Conservation (phyloP, 1,140 invertebrate genomes). For the Aradophagus sp. region DNA sequence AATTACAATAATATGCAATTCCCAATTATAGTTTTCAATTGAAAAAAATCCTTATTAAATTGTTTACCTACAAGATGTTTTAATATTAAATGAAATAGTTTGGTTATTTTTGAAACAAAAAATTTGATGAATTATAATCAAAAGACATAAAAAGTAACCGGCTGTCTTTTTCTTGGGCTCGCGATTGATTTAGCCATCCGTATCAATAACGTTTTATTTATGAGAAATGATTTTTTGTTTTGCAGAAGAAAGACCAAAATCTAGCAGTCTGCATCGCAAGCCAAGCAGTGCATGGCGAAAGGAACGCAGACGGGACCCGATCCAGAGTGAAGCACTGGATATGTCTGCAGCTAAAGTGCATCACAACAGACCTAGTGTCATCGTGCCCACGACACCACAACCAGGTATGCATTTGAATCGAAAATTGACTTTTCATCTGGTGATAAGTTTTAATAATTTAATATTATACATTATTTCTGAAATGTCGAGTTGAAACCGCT, state of each 20-base stretch:
- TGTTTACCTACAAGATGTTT: too few species aligned
- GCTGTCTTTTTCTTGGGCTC: too few species aligned
- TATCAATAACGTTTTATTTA: conserved; percentile 38
- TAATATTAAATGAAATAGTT: too few species aligned
- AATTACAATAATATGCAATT: too few species aligned
- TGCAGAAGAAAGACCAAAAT: conserved; percentile 71
- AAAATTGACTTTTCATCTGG: background rate
- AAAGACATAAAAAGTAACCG: too few species aligned
- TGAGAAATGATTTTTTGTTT: conserved; percentile 24
- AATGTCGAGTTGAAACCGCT: too few species aligned
- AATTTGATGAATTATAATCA: too few species aligned
- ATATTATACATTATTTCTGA: too few species aligned
- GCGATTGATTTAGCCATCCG: background rate
- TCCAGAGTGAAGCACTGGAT: conserved; percentile 72
- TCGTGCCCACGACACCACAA: conserved; percentile 70
- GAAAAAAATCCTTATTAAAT: too few species aligned
- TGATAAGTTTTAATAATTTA: too few species aligned
- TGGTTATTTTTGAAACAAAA: too few species aligned
- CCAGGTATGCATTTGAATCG: conserved; percentile 59
- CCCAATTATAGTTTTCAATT: too few species aligned
- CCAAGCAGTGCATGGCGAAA: conserved; percentile 73
- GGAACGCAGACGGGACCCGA: conserved; percentile 72
- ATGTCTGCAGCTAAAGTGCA: conserved; percentile 70
- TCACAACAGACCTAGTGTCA: conserved; percentile 71
- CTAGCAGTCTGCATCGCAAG: conserved; percentile 69